A percentile compares a stretch with the other conserved stretches of the same genome.
Evolutionary conservation across 2,797 vertebrate genomes (phyloP).

Genomic region (Cynodonichthys magdalenae): DNA sequence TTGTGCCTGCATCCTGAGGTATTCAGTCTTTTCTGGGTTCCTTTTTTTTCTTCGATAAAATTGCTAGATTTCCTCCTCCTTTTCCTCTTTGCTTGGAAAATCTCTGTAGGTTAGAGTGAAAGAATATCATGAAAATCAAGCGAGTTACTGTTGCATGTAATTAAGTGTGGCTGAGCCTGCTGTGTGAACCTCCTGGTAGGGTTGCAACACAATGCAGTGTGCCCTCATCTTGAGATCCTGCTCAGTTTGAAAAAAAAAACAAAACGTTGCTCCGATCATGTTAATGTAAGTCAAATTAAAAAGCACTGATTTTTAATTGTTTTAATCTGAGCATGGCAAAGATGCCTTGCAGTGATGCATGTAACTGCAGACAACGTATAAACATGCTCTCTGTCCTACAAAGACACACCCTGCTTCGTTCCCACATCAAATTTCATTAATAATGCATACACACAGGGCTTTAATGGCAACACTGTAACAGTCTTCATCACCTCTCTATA

Average conservation of each 20-base stretch:
- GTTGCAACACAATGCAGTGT: slow-evolving; percentile 45
- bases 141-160: slow-evolving; percentile 75
- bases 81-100: slow-evolving; percentile 42
- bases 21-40: slow-evolving; percentile 31
- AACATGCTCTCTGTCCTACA: slow-evolving; percentile 47
- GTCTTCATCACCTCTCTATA: slow-evolving; percentile 44
- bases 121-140: slow-evolving; percentile 64
- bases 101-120: slow-evolving; percentile 59
- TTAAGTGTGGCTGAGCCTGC: slow-evolving; percentile 72
- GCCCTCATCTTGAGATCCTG: slow-evolving; percentile 35
- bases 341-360: not conserved
- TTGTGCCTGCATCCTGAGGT: slow-evolving; percentile 48
- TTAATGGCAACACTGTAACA: slow-evolving; percentile 68
- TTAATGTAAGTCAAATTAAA: not conserved
- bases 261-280: slow-evolving; percentile 20
- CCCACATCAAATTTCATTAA: slow-evolving; percentile 74
- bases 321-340: not conserved
- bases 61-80: slow-evolving; percentile 34
- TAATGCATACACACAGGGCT: slow-evolving; percentile 72
- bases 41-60: slow-evolving; percentile 11
- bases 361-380: slow-evolving; percentile 47
- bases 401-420: slow-evolving; percentile 70
- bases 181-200: slow-evolving; percentile 64
- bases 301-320: not conserved
- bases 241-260: slow-evolving; percentile 22